phyloP scores from a whole-genome alignment of 2,113 vertebrate species.

The Trematomus loennbergii region DNA sequence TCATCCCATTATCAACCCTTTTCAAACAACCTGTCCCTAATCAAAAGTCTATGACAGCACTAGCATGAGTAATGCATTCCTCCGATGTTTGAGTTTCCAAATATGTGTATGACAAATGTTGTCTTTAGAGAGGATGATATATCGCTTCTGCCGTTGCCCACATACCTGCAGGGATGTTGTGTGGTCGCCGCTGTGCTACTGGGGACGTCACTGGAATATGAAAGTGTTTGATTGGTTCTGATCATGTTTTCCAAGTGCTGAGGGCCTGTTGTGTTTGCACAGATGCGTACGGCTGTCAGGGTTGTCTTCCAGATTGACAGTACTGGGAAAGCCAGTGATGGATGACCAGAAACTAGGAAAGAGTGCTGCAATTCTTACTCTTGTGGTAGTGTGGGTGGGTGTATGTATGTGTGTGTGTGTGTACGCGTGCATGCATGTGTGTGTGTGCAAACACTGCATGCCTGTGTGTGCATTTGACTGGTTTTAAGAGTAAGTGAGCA shows the following conservation, averaged over 20 bases:
- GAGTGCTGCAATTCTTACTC: constrained; percentile 34
- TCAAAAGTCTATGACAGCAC: constrained; percentile 42
- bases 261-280: constrained; percentile 68
- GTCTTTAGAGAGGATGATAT: constrained; percentile 20
- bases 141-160: constrained; percentile 21
- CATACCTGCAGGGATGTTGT: constrained; percentile 49
- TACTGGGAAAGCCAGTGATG: constrained; percentile 70
- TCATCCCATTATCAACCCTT: constrained; percentile 56
- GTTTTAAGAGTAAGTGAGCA: constrained; percentile 50
- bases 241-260: constrained; percentile 58
- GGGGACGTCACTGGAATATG: constrained; percentile 31
- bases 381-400: constrained; percentile 22
- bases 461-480: constrained; percentile 28
- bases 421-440: neutral
- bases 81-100: constrained; percentile 50
- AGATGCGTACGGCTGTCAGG: constrained; percentile 67
- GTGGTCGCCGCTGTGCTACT: constrained; percentile 3
- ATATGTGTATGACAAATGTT: constrained; percentile 23
- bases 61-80: constrained; percentile 48
- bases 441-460: constrained; percentile 7
- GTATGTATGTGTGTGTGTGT: neutral
- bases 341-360: constrained; percentile 70
- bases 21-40: constrained; percentile 61
- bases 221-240: constrained; percentile 46
- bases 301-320: constrained; percentile 75